A percentile compares a stretch with the other conserved stretches of the same genome.
These are phyloP conservation scores for Esox masquinongy DNA, from an alignment of 2,797 vertebrate genomes.

Conservation along the genomic window DNA sequence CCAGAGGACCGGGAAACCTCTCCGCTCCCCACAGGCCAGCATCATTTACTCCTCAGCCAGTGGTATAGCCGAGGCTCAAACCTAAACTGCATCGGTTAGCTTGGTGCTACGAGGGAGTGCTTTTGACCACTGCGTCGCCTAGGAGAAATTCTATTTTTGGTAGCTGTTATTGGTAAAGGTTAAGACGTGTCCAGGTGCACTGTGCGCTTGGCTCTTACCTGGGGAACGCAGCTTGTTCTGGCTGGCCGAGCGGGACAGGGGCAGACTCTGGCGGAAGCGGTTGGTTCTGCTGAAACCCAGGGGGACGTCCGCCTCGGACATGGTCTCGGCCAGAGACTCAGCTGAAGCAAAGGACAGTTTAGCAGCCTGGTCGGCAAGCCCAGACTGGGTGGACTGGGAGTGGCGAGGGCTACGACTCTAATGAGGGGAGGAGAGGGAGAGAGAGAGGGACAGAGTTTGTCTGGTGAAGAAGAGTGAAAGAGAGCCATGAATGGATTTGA, in stretches of 20 bases:
- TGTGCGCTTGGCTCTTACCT: slow-evolving; percentile 73
- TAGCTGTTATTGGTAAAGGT: too few species aligned
- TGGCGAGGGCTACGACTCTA: slow-evolving; percentile 95
- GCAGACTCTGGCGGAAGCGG: slow-evolving; percentile 95
- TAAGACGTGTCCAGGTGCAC: not conserved
- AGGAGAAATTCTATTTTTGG: too few species aligned
- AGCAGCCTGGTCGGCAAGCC: slow-evolving; percentile 94
- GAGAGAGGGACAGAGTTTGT: slow-evolving; percentile 1
- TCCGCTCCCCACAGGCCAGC: too few species aligned
- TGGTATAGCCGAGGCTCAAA: too few species aligned
- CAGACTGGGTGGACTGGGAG: slow-evolving; percentile 93
- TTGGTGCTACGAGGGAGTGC: too few species aligned
- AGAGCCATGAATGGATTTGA: slow-evolving; percentile 55
- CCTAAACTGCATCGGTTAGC: too few species aligned
- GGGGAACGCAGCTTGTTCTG: slow-evolving; percentile 97
- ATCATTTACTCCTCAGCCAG: too few species aligned
- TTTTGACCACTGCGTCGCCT: too few species aligned
- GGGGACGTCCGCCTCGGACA: slow-evolving; percentile 96
- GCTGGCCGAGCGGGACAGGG: slow-evolving; percentile 93
- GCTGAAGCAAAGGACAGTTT: slow-evolving; percentile 97
- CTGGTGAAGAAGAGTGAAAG: slow-evolving; percentile 29
- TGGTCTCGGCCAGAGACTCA: slow-evolving; percentile 92
- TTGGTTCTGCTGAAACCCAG: slow-evolving; percentile 97
- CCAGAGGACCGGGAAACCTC: too few species aligned
- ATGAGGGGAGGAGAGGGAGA: slow-evolving; percentile 29